phyloP scores from a whole-genome alignment of 92 coral and sea anemone species.

The Nematostella vectensis region DNA sequence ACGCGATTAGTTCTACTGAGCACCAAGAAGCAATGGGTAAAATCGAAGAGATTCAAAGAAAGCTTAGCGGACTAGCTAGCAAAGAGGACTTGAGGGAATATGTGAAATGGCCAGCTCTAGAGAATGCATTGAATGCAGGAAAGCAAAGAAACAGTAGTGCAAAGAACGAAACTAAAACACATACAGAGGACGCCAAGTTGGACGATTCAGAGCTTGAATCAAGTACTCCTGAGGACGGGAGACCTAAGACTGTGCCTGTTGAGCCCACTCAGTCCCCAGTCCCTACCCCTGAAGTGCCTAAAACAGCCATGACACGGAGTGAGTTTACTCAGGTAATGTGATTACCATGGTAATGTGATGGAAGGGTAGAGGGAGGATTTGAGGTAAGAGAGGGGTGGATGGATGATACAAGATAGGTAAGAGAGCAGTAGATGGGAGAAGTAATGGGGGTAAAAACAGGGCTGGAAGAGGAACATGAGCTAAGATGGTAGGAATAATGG shows the following conservation, averaged over 20 bases:
- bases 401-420: too few relatives aligned
- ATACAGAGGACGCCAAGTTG: slow-evolving; percentile 6
- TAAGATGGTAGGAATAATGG: too few relatives aligned
- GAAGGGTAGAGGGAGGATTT: too few relatives aligned
- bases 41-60: slow-evolving; percentile 2
- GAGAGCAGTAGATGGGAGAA: too few relatives aligned
- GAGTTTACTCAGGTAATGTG: slow-evolving; percentile 54
- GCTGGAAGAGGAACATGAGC: too few relatives aligned
- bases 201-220: slow-evolving; percentile 21
- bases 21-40: neutral
- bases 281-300: slow-evolving; percentile 55
- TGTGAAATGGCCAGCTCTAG: slow-evolving; percentile 93
- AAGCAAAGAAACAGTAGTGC: slow-evolving; percentile 14
- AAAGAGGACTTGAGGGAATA: slow-evolving; percentile 69
- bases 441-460: too few relatives aligned
- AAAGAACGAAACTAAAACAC: slow-evolving; percentile 1
- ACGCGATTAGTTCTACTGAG: neutral
- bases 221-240: slow-evolving; percentile 23
- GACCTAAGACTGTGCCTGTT: slow-evolving; percentile 64
- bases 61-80: slow-evolving; percentile 32
- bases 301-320: slow-evolving; percentile 61
- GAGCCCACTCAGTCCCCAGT: slow-evolving; percentile 52
- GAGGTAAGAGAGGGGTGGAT: too few relatives aligned
- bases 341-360: neutral
- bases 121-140: slow-evolving; percentile 80